Conservation (phyloP, 2,888 invertebrate species). For the Xestia rhomboidea region DNA sequence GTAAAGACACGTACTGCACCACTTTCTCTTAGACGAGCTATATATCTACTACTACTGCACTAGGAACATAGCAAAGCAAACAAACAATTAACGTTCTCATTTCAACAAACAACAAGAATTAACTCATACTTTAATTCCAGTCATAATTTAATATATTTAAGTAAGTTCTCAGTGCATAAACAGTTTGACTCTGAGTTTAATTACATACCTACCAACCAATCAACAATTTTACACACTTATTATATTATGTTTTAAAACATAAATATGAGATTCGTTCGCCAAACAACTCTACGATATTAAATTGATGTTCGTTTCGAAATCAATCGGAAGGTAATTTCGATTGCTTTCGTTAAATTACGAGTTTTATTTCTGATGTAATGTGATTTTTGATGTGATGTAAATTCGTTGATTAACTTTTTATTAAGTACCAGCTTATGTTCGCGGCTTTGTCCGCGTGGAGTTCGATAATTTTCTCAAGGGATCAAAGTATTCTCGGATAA, state of each 20-base stretch:
- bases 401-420: constrained; percentile 12
- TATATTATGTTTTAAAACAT: constrained; percentile 52
- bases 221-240: constrained; percentile 41
- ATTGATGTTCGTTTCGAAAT: constrained; percentile 54
- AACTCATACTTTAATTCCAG: not conserved
- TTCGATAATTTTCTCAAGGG: no score
- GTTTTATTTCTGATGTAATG: constrained; percentile 37
- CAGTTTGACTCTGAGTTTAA: constrained; percentile 35
- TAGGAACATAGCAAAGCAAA: not conserved
- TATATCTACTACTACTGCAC: not conserved
- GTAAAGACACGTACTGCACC: not conserved
- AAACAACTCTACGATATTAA: constrained; percentile 57
- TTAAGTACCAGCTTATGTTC: not conserved
- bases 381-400: constrained; percentile 35
- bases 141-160: constrained; percentile 1
- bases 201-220: constrained; percentile 44
- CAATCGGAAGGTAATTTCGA: constrained; percentile 59
- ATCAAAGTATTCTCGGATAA: no score
- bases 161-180: constrained; percentile 32
- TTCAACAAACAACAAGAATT: not conserved
- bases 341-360: constrained; percentile 53
- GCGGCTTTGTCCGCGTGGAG: not conserved
- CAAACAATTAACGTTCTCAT: not conserved
- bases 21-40: not conserved
- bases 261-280: constrained; percentile 41